Base-by-base conservation (phyloP, 2,113 vertebrate species). In the Callipepla californica region DNA sequence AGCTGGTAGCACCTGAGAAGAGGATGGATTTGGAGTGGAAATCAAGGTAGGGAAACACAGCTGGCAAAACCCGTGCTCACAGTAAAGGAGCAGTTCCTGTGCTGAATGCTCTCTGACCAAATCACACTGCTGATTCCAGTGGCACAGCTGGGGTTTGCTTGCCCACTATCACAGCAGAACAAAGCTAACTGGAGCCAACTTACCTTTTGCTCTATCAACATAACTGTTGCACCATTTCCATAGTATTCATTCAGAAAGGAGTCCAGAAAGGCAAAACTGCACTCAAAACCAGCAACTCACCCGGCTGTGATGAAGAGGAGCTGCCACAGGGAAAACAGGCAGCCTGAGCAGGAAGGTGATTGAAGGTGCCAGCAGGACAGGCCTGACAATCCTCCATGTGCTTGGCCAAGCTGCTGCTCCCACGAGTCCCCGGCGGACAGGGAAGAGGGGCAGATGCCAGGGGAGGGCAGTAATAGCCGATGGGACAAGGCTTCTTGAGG, bases 301-400 rank as follows among this genome's bases (percentile, higher is more conserved):
- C 99, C 25, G 96, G 80, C 67, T 77, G 68, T 26, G 99, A 99
- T 45, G 96, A 98, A 40, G 99, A 98, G 3, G 98, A 98, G 92
- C 98, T 99, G 66, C 99, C 98, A 6, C 99, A 99, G 63, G 98
- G 98, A 57, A 98, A 98, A 72, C 99, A 99, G 48, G 98, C 98
- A 38, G 95, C 94, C 95, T 99, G 98, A 40, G 96, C 98, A 26
- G 96, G 94, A 53, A 98, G 92, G 82, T 98, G 97, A 48, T 97
- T 99, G 96, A 99, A 99, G 92, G 98, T 98, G 63, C 96, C 98
- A 23, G 91, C 85, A 10, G 99, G 98, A 93, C 99, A 99, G n/a
- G 96, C 93, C 68, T 96, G 96, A 92, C 99, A 99, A 19, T 98
- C 98, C 18, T 61, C 92, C 2, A 66, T 7, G 3, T 50, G 89